Base-by-base conservation (phyloP, 2,797 vertebrate genomes). In the Erithacus rubecula region DNA sequence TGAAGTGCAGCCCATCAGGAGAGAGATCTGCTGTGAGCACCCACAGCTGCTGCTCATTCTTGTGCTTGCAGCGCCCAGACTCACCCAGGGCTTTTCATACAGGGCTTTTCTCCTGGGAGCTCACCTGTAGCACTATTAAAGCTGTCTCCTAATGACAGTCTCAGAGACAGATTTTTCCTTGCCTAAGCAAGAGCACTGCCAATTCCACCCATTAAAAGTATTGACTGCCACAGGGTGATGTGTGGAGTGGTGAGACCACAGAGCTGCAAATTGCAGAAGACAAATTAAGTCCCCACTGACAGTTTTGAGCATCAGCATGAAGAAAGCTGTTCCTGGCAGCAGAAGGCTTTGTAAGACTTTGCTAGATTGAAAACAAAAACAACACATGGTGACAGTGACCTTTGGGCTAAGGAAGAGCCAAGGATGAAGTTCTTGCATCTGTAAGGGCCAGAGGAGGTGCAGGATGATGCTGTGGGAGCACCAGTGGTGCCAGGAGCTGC, bases 11-110 rank as follows among this genome's bases (percentile, higher is more conserved):
- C 43, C 43, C 44, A 4, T 7, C 1, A 27, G 1, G 47, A 67
- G 19, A 67, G 19, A 18, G 17, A 11, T 49, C 22, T 51, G 23
- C 27, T 21, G 9, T 4, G 37, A 49, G 64, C 56, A 16, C 53
- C 36, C 39, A 3, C 1, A 56, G 19, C 19, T 24, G 5, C 37
- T 34, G 37, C 27, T 74, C 39, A 34, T 58, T 22, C 27, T 52
- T 14, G 5, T 10, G 37, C 63, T 63, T 0, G 0, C 70, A 71
- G 22, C 46, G 32, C 16, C 16, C 37, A 36, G 27, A 20, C 10
- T 26, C 34, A 23, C 4, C 0, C 0, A 3, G 27, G 32, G 4
- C 5, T 77, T 64, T 70, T 68, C 23, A 5, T 1, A 3, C 9
- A 44, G 15, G 47, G 30, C 18, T 67, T 55, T n/a, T 71, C 30